Percentiles rank a stretch among this genome's conserved stretches.
phyloP scores from a whole-genome alignment of 2,888 invertebrate species.

The Drosophila hamatofila region DNA sequence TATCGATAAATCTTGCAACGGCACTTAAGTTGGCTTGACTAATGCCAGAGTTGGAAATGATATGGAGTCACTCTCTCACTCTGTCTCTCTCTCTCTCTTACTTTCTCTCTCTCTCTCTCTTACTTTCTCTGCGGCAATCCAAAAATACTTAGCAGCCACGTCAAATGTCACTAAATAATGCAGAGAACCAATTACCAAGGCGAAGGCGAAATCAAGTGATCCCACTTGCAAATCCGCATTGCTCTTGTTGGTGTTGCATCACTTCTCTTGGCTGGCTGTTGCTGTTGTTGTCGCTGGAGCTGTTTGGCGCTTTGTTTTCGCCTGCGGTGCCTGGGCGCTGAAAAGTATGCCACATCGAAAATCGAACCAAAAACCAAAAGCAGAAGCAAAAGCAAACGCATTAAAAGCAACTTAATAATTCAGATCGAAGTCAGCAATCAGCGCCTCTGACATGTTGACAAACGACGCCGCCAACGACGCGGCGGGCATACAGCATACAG shows the following conservation, averaged over 20 bases:
- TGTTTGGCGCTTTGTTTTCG: slow-evolving; percentile 46
- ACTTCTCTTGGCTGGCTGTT: neutral
- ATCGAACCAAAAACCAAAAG: slow-evolving; percentile 48
- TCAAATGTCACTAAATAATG: slow-evolving; percentile 60
- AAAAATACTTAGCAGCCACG: slow-evolving; percentile 63
- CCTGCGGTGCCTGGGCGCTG: slow-evolving; percentile 33
- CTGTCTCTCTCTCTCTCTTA: neutral
- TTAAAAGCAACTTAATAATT: slow-evolving; percentile 79
- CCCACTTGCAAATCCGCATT: slow-evolving; percentile 49
- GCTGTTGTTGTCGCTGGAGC: slow-evolving; percentile 4
- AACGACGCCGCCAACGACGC: slow-evolving; percentile 68
- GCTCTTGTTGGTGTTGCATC: slow-evolving; percentile 12
- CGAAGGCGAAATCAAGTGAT: slow-evolving; percentile 50
- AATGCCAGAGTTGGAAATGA: neutral
- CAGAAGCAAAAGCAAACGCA: slow-evolving; percentile 72
- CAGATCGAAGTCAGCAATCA: slow-evolving; percentile 80
- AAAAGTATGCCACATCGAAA: slow-evolving; percentile 65
- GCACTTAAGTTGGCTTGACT: neutral
- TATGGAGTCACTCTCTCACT: neutral
- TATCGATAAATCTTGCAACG: slow-evolving; percentile 3
- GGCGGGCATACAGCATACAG: neutral
- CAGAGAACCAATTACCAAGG: slow-evolving; percentile 53
- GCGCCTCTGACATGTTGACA: slow-evolving; percentile 78
- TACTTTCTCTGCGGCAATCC: slow-evolving; percentile 34
- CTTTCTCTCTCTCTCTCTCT: neutral